phyloP scores from a whole-genome alignment of 2,797 vertebrate species.

The Poeciliopsis infans region DNA sequence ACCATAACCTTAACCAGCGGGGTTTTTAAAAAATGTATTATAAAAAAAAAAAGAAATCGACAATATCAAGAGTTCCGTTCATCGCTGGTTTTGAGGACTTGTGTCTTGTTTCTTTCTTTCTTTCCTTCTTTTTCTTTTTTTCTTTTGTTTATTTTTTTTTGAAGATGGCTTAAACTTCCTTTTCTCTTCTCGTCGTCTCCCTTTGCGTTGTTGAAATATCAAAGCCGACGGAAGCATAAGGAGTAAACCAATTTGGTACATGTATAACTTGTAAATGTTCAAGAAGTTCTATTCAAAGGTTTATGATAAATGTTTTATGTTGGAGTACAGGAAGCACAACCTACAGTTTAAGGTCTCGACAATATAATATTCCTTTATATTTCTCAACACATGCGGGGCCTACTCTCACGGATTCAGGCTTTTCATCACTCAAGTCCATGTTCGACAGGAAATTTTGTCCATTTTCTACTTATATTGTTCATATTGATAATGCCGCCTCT shows the following conservation, averaged over 20 bases:
- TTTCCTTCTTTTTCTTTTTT: constrained; percentile 29
- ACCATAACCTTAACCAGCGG: constrained; percentile 90
- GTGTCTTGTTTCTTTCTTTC: constrained; percentile 79
- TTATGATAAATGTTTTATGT: constrained; percentile 86
- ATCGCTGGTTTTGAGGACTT: constrained; percentile 92
- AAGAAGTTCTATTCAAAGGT: constrained; percentile 84
- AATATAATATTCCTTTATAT: constrained; percentile 73
- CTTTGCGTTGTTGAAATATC: constrained; percentile 85
- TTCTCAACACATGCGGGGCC: constrained; percentile 70
- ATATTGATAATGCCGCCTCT: constrained; percentile 58
- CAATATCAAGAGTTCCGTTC: constrained; percentile 83
- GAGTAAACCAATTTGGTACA: constrained; percentile 90
- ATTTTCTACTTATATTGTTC: constrained; percentile 33
- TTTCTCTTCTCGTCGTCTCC: constrained; percentile 82
- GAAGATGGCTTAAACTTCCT: constrained; percentile 86
- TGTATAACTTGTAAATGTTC: constrained; percentile 88
- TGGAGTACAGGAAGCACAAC: constrained; percentile 85
- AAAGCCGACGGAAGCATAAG: constrained; percentile 84
- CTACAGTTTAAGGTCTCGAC: constrained; percentile 73
- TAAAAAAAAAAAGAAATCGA: constrained; percentile 66
- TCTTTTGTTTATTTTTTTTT: constrained; percentile 69
- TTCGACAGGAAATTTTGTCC: constrained; percentile 28
- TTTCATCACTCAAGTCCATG: constrained; percentile 32
- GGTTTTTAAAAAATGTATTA: constrained; percentile 89
- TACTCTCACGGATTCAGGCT: constrained; percentile 65